A percentile compares a stretch with the other conserved stretches of the same genome.
phyloP scores from a whole-genome alignment of 1,140 invertebrate species.

The Cydia splendana region DNA sequence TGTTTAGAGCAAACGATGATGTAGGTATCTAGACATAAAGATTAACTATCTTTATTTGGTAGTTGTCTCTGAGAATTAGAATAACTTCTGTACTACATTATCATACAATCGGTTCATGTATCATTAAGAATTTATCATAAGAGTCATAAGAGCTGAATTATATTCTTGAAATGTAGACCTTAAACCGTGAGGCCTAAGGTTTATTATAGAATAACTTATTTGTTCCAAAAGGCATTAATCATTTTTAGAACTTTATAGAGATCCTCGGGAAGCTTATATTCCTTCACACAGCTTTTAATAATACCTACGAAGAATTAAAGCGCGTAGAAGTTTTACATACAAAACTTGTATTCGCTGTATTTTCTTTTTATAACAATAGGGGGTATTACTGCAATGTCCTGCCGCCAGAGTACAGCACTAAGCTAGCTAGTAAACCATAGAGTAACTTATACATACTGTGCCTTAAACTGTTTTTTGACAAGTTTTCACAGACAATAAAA shows the following conservation, averaged over 20 bases:
- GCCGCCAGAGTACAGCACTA: no score
- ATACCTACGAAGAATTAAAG: no score
- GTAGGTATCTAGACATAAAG: no score
- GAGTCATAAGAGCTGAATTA: background rate
- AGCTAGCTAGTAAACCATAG: no score
- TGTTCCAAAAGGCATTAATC: background rate
- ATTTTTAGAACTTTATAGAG: background rate
- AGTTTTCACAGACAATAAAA: no score
- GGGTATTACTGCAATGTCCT: no score
- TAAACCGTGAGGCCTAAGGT: background rate
- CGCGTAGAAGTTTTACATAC: no score
- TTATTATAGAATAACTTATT: background rate
- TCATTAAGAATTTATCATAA: background rate
- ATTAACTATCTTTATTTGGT: background rate
- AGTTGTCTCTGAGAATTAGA: background rate
- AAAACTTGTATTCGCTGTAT: no score
- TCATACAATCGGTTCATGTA: slow-evolving; percentile 5
- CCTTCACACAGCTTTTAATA: background rate
- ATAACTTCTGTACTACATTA: background rate
- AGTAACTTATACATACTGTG: no score
- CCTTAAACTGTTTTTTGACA: no score
- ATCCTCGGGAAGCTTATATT: background rate
- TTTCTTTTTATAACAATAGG: no score
- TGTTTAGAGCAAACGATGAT: no score
- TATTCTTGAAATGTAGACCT: background rate